Percentiles rank a stretch among this genome's conserved stretches.
These are phyloP conservation scores for Odontamblyopus rebecca DNA, from an alignment of 2,797 vertebrate genomes.

Conservation along the genomic window DNA sequence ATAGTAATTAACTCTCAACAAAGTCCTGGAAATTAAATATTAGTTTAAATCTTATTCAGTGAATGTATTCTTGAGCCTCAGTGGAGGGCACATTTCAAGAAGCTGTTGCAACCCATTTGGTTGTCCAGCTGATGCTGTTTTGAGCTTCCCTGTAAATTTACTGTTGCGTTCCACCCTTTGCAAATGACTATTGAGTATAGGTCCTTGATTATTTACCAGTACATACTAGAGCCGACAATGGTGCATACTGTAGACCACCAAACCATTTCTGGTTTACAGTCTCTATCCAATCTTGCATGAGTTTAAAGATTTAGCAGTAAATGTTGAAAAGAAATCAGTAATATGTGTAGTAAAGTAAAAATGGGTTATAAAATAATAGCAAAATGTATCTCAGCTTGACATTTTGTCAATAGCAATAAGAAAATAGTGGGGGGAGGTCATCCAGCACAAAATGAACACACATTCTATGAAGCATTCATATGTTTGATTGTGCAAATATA, in stretches of 20 bases:
- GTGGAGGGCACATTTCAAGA: not conserved
- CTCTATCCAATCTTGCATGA: constrained; percentile 2
- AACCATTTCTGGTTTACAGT: not conserved
- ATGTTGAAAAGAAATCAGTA: constrained; percentile 5
- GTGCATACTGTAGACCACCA: not conserved
- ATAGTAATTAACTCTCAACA: not conserved
- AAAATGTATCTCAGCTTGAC: constrained; percentile 4
- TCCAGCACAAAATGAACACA: not conserved
- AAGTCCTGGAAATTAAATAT: not conserved
- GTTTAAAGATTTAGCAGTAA: constrained; percentile 5
- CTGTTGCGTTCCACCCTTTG: not conserved
- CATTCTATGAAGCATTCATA: not conserved
- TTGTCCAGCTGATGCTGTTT: constrained; percentile 8
- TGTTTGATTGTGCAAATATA: not conserved
- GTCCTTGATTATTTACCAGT: constrained; percentile 12
- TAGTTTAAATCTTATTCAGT: too few species aligned
- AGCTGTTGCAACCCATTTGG: not conserved
- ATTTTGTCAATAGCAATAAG: constrained; percentile 10
- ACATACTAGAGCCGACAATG: not conserved
- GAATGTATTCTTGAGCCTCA: not conserved
- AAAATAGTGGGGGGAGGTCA: not conserved
- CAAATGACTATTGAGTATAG: constrained; percentile 12
- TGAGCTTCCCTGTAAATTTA: not conserved
- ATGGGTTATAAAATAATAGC: constrained; percentile 6
- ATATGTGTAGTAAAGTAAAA: not conserved